Evolutionary conservation across 2,797 vertebrate species (phyloP), one percentile per base, ranked within the genome.

Genomic region (Sebastes miniatus): DNA sequence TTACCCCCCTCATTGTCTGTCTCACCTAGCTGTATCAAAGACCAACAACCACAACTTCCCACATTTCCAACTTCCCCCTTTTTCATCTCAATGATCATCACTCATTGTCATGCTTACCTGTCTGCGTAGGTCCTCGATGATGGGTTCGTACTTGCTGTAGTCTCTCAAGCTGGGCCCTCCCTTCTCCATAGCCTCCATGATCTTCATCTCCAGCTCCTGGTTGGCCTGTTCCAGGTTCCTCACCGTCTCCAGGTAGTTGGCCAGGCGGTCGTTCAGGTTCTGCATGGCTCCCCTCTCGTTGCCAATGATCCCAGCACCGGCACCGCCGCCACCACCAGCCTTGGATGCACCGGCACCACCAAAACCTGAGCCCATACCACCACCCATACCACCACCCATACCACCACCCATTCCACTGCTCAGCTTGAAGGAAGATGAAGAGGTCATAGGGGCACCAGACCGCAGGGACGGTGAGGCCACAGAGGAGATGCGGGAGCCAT

Each of bases 271-370:
- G 1, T 99, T 98, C 71, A 99, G 96, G 58, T 95, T 96, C 81
- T 98, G 97, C 97, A 99, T 97, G 83, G 96, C 96, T 81, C 97
- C 97, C 91, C 96, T 98, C 93, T 98, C 96, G 1, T 96, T 96
- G 83, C 96, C 95, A 54, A 90, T 13, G 86, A 96, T 92, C 22
- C 72, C 64, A 1, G 76, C 86, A 32, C 39, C 65, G 20, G 77
- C 88, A 4, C 75, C 12, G 1, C 31, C 14, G 0, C 31, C 86
- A 32, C 39, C 65, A 13, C 80, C 88, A 4, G 64, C 54, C 5
- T 61, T 79, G 2, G 90, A 84, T 8, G 89, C 84, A 1, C 87
- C 71, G 0, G 32, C 66, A 16, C 65, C 65, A 63, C 80, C 64
- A 27, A 87, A 73, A 25, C 89, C 91, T 0, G 91, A 89, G 8